Conservation (phyloP, 2,797 vertebrate genomes). For the Pseudochirops corinnae region DNA sequence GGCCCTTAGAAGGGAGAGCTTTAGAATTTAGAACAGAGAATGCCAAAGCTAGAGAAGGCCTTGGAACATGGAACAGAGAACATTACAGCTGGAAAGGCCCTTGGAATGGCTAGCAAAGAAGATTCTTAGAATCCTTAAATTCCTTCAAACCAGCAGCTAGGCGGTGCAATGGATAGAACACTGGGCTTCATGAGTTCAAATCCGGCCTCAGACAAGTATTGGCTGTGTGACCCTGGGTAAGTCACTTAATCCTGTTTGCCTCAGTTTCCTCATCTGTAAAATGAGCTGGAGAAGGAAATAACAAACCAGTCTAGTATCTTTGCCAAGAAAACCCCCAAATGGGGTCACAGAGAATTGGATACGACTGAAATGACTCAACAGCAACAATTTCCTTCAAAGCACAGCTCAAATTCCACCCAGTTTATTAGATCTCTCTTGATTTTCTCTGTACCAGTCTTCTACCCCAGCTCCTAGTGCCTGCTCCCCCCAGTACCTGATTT, state of each 20-base stretch:
- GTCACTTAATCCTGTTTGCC: not conserved
- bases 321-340: not conserved
- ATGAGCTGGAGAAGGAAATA: not conserved
- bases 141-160: not conserved
- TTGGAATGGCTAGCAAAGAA: not conserved
- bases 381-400: not conserved
- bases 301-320: not conserved
- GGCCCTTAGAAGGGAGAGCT: not conserved
- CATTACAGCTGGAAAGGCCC: not conserved
- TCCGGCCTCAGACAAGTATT: not conserved
- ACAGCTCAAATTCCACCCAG: not conserved
- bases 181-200: not conserved
- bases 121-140: not conserved
- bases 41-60: not conserved
- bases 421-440: not conserved
- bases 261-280: not conserved
- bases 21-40: not conserved
- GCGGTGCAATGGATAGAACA: not conserved
- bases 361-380: not conserved
- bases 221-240: not conserved
- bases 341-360: not conserved
- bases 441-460: not conserved
- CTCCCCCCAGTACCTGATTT: not conserved
- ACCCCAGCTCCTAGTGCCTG: not conserved
- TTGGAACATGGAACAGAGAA: not conserved